Base-by-base conservation (phyloP, 2,888 invertebrate species). In the Nymphalis c-album region DNA sequence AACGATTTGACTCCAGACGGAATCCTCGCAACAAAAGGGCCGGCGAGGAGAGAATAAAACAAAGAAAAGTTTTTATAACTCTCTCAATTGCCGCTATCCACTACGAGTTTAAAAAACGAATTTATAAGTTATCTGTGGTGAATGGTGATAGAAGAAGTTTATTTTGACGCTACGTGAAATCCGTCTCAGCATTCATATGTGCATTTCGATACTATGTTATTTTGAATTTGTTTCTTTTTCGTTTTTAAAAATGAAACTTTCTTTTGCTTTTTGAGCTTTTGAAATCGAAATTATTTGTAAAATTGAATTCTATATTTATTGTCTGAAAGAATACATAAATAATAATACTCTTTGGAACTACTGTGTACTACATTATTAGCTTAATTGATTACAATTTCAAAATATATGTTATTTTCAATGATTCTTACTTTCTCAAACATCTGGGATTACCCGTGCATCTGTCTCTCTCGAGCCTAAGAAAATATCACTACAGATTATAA, bases 41-140 rank as follows among this genome's bases (percentile, higher is more conserved):
- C 45, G 58, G 48, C 73, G 73, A 74, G 74, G 76, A 75, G 71
- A 75, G 79, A 76, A 81, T 86, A 84, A 88, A 87, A 90, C 88
- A 89, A 88, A 87, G 84, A 85, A 85, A 86, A 87, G 76, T 87
- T 89, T 88, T 85, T 88, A 85, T 85, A 85, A 81, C 85, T 78
- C 79, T 77, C 80, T 71, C 77, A 77, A 83, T 80, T 78, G 83
- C 80, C 78, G 80, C 75, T 81, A 84, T 78, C 80, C 80, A 74
- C 63, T 70, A 45, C 61, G 40, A 58, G 40, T 48, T 22, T 47
- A 20, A 51, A 51, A 51, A 48, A 59, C 26, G 61, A 47, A 58
- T 45, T 50, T 22, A 53, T 47, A 65, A 60, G 53, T 55, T 50
- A 51, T 67, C 45, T 67, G 59, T 63, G 63, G 51, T n/a, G 46